Evolutionary conservation across 2,888 invertebrate species (phyloP), one percentile per base, ranked within the genome.

Genomic region (Polymixis lichenea): DNA sequence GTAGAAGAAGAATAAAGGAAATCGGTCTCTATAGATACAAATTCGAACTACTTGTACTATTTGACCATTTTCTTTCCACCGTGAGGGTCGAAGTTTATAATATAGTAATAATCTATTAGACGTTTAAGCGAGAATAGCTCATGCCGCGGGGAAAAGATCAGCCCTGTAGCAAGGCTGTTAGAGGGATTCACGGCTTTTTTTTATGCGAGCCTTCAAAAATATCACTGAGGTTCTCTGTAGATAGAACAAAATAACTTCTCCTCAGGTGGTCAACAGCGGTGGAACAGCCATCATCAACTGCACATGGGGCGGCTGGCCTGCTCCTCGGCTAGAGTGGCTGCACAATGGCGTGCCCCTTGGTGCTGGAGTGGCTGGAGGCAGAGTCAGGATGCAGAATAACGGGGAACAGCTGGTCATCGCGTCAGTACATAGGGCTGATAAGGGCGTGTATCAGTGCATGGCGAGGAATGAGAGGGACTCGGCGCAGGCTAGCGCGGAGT

Each of bases 371-470:
- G 94, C 93, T 2, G 96, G 94, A 0, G 96, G 96, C 53, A 86
- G 96, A 43, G 89, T 96, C 22, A 89, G 96, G 15, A 88, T 95
- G 46, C 91, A 89, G 66, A 91, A 84, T 80, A 90, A 90, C 53
- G 96, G 96, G 2, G 95, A 94, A 56, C 95, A 95, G 83, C 92
- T 96, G n/a, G 86, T 94, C 19, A 93, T 96, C 49, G 85, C 93
- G 0, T 90, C 94, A 8, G 98, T 99, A 49, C 98, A 98, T 61
- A 96, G 98, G 65, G 97, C 98, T 67, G 98, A 99, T 93, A 97
- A 97, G 87, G 99, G 99, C 55, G 98, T 98, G 95, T 99, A 99
- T 95, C 99, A 99, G 93, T 99, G 99, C 94, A 97, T 99, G 90
- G 98, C 98, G 25, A 97, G 98, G 90, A 98, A 98, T 89, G 98